Percentiles rank a stretch among this genome's conserved stretches.
Evolutionary conservation across 2,888 invertebrate species (phyloP).

Genomic region (Myopa testacea): DNA sequence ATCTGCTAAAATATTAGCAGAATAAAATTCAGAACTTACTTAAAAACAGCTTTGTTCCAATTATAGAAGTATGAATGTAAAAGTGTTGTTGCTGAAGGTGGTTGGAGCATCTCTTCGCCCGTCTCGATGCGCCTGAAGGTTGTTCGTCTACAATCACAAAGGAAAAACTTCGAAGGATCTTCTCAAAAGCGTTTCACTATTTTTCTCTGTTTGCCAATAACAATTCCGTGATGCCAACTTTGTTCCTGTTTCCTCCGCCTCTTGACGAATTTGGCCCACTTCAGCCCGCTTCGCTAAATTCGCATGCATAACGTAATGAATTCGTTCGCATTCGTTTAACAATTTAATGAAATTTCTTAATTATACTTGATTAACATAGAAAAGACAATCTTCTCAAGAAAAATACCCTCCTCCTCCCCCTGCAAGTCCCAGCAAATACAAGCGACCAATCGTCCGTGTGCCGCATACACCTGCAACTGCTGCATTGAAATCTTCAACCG

Average conservation of each 20-base stretch:
- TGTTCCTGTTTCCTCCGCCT: neutral
- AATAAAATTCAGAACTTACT: too few relatives aligned
- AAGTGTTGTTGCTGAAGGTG: too few relatives aligned
- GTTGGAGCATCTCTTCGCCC: too few relatives aligned
- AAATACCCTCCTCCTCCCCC: neutral
- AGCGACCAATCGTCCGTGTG: neutral
- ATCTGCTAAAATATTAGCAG: too few relatives aligned
- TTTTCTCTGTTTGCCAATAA: too few relatives aligned
- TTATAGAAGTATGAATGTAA: too few relatives aligned
- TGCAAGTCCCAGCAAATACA: neutral
- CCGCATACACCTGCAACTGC: too few relatives aligned
- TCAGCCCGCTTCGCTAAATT: neutral
- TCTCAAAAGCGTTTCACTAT: too few relatives aligned
- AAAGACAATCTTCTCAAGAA: constrained; percentile 50
- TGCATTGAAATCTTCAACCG: neutral
- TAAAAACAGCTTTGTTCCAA: too few relatives aligned
- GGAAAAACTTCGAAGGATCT: too few relatives aligned
- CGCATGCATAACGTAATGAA: constrained; percentile 43
- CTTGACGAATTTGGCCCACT: neutral
- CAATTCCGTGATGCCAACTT: neutral
- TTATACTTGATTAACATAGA: constrained; percentile 56
- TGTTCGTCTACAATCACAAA: too few relatives aligned
- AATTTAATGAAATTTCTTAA: constrained; percentile 57
- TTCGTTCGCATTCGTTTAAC: constrained; percentile 53
- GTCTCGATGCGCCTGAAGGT: too few relatives aligned